These are phyloP conservation scores for Aldrovandia affinis DNA, from an alignment of 2,797 vertebrate genomes.

Conservation along the genomic window DNA sequence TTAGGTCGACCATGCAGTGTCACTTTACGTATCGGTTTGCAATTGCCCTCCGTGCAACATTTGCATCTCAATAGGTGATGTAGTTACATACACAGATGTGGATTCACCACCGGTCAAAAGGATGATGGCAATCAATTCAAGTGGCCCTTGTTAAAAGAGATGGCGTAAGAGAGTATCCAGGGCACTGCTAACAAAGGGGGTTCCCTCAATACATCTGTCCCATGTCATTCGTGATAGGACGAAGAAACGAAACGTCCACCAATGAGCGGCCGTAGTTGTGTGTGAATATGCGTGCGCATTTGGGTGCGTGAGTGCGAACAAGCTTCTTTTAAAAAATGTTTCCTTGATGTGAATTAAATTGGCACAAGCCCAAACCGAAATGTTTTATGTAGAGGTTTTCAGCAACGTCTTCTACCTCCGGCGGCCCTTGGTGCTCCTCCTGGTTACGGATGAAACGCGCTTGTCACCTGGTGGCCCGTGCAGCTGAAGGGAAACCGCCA, in stretches of 20 bases:
- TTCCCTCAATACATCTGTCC: not conserved
- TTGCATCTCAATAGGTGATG: not conserved
- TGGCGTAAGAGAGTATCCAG: not conserved
- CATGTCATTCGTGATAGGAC: not conserved
- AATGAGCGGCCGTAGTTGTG: not conserved
- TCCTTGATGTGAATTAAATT: too few species aligned
- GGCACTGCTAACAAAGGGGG: too few species aligned
- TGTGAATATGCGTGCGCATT: not conserved
- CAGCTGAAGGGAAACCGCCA: too few species aligned
- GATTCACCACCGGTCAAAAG: not conserved
- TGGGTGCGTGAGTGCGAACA: not conserved
- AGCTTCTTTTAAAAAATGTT: too few species aligned
- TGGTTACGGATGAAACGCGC: too few species aligned
- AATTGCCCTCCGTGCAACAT: not conserved
- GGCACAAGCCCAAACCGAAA: too few species aligned
- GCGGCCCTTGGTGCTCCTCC: too few species aligned
- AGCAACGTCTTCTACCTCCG: too few species aligned
- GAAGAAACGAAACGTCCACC: not conserved
- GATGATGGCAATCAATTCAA: not conserved
- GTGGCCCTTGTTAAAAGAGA: not conserved
- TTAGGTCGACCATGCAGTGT: not conserved
- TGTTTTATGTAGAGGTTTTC: too few species aligned
- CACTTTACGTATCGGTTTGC: conserved; percentile 10
- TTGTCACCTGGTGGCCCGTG: too few species aligned
- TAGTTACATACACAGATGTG: conserved; percentile 11